These are phyloP conservation scores for Anoplolepis gracilipes DNA, from an alignment of 1,140 invertebrate genomes.

Conservation along the genomic window DNA sequence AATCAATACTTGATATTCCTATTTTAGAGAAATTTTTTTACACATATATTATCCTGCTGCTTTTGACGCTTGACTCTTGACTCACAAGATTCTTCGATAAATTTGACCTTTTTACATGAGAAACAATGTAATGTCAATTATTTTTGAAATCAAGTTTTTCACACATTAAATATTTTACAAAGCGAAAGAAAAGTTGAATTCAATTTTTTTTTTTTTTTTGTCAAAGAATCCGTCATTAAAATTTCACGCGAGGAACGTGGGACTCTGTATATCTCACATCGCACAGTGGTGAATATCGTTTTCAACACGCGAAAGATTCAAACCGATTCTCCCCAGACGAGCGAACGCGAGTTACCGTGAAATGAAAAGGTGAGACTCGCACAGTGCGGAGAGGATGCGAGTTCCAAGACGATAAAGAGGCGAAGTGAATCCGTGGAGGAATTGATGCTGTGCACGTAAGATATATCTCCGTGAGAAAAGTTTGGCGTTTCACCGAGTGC, in stretches of 20 bases:
- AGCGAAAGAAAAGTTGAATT: not conserved
- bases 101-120: not conserved
- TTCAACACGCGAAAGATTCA: constrained; percentile 37
- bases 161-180: not conserved
- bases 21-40: not conserved
- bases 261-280: constrained; percentile 29
- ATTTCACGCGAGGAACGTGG: not conserved
- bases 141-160: not conserved
- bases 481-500: constrained; percentile 7
- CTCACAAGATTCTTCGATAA: constrained; percentile 2
- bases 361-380: constrained; percentile 51
- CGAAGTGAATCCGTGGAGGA: constrained; percentile 2
- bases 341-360: constrained; percentile 43
- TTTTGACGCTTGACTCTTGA: not conserved
- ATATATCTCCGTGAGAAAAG: constrained; percentile 55
- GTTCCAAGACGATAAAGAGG: not conserved
- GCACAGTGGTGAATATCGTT: not conserved
- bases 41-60: not conserved
- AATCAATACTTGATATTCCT: not conserved
- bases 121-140: not conserved
- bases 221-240: not conserved
- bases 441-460: constrained; percentile 25
- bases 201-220: not conserved
- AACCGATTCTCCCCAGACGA: constrained; percentile 46
- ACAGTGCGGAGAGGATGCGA: not conserved